These are phyloP conservation scores for Acromyrmex echinatior DNA, from an alignment of 1,140 invertebrate genomes.

Conservation along the genomic window DNA sequence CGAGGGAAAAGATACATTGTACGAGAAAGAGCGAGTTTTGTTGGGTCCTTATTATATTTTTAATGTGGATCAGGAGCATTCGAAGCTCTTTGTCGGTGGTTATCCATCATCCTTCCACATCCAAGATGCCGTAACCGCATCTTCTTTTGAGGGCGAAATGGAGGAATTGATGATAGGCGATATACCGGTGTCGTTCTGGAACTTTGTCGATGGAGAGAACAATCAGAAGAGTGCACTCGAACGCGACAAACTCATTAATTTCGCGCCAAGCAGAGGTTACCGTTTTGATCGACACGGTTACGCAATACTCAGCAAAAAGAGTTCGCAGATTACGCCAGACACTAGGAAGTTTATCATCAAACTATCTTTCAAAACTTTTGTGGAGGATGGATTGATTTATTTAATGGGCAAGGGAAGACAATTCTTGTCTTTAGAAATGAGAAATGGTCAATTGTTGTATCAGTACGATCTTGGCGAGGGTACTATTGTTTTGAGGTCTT, in stretches of 20 bases:
- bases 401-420: slow-evolving; percentile 91
- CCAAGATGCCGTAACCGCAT: slow-evolving; percentile 90
- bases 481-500: slow-evolving; percentile 87
- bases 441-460: slow-evolving; percentile 91
- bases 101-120: slow-evolving; percentile 91
- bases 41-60: slow-evolving; percentile 93
- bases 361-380: slow-evolving; percentile 95
- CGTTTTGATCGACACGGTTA: slow-evolving; percentile 96
- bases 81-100: slow-evolving; percentile 96
- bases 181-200: slow-evolving; percentile 97
- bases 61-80: slow-evolving; percentile 94
- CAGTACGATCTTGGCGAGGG: slow-evolving; percentile 91
- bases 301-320: slow-evolving; percentile 89
- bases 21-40: slow-evolving; percentile 88
- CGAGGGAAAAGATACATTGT: slow-evolving; percentile 87
- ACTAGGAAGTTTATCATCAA: slow-evolving; percentile 88
- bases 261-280: slow-evolving; percentile 90
- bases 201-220: slow-evolving; percentile 94
- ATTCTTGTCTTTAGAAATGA: slow-evolving; percentile 95
- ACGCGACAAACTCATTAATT: slow-evolving; percentile 90
- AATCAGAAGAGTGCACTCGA: slow-evolving; percentile 91
- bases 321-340: slow-evolving; percentile 87
- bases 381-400: slow-evolving; percentile 95
- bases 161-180: slow-evolving; percentile 96
- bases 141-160: slow-evolving; percentile 95